Evolutionary conservation across 2,113 vertebrate genomes (phyloP), one percentile per base, ranked within the genome.

Genomic region (Piprites chloris): DNA sequence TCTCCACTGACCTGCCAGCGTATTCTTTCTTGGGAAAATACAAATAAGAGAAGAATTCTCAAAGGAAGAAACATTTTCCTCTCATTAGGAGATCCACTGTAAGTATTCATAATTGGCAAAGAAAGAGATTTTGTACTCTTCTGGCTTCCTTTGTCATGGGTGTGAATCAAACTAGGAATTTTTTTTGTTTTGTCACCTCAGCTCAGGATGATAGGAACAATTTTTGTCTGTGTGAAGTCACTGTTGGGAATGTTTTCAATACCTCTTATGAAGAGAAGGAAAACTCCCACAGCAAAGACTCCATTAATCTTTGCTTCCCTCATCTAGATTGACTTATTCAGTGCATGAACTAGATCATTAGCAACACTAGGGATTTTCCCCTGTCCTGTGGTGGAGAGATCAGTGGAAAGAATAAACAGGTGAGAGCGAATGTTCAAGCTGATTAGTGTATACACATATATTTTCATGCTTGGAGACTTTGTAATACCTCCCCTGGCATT

Each of bases 241-340:
- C 52, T 61, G 20, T 20, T 88, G 73, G 84, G n/a, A 89, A 89
- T 42, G n/a, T 81, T 86, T 96, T 69, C 41, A 61, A 2, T 72
- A 50, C 83, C 73, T 94, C 65, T 82, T 90, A 27, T 21, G 69
- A 94, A 71, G n/a, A 77, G 85, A 89, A 95, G 63, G 32, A 84
- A 92, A 87, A 79, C 50, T 96, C 72, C 24, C 61, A 47, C 50
- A 90, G 53, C 46, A 93, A 79, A 78, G 65, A n/a, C 61, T 85
- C 44, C 49, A 71, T 94, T 95, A 88, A 95, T 97, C 93, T 95
- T 69, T 91, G 55, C 87, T 95, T 86, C 81, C 82, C 91, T 96
- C 84, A 91, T 91, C 72, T 59, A 68, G 73, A 72, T 68, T 96
- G 83, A 81, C 85, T 93, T 88, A 74, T 91, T 91, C 79, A 91